A percentile compares a stretch with the other conserved stretches of the same genome.
Evolutionary conservation across 1,140 invertebrate species (phyloP).

Genomic region (Drosophila simulans): DNA sequence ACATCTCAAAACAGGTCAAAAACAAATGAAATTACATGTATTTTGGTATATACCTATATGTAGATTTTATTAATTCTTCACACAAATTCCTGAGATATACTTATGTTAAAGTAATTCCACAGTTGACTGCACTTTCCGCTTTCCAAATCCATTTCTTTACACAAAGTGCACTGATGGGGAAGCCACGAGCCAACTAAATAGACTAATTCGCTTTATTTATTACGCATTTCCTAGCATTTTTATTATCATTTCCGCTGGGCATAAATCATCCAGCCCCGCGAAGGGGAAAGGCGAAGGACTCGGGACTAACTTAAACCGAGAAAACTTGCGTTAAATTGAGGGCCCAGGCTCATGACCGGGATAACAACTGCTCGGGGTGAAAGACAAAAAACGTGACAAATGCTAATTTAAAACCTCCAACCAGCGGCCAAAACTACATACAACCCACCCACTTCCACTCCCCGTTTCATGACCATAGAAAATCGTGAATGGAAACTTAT

Average conservation of each 20-base stretch:
- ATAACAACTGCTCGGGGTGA: slow-evolving; percentile 22
- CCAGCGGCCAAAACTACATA: slow-evolving; percentile 25
- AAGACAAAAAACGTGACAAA: slow-evolving; percentile 77
- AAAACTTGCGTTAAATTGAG: slow-evolving; percentile 73
- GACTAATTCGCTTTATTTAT: slow-evolving; percentile 79
- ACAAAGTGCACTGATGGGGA: slow-evolving; percentile 53
- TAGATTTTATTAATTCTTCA: no score
- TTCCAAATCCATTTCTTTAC: slow-evolving; percentile 8
- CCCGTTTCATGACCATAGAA: slow-evolving; percentile 30
- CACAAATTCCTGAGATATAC: no score
- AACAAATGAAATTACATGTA: no score
- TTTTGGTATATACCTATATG: no score
- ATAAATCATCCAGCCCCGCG: slow-evolving; percentile 66
- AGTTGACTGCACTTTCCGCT: slow-evolving; percentile 36
- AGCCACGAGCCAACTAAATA: slow-evolving; percentile 44
- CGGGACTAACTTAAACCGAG: slow-evolving; percentile 37
- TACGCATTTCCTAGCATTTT: slow-evolving; percentile 79
- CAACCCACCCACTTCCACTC: slow-evolving; percentile 47
- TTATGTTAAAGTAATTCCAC: slow-evolving; percentile 34
- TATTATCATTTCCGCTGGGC: slow-evolving; percentile 78
- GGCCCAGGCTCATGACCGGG: slow-evolving; percentile 24
- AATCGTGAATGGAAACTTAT: slow-evolving; percentile 79
- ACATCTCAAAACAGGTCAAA: no score
- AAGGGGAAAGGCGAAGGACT: slow-evolving; percentile 5
- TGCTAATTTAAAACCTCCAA: slow-evolving; percentile 82